Base-by-base conservation (phyloP, 2,888 invertebrate species). In the Liopterus haemorrhoidalis region DNA sequence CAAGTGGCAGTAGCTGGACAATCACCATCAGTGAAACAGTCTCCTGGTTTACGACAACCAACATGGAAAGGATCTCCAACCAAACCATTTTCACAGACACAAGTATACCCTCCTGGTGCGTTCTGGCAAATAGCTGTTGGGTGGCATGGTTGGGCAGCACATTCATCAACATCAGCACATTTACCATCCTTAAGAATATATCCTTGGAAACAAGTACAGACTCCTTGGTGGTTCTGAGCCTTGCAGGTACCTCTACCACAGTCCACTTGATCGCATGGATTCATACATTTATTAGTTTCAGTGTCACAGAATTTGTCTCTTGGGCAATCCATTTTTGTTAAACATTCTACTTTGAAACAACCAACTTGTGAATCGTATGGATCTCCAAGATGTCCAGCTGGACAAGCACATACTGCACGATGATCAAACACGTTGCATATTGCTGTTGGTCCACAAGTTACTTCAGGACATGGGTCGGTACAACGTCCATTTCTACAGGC, bases 321-420 rank as follows among this genome's bases (percentile, higher is more conserved):
- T 2, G 82, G 68, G 59, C 92, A 92, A 55, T 90, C 89, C 25
- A 76, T 74, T 61, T 85, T 77, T 30, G 77, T 77, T 2, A 85
- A 70, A 65, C 92, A 93, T 68, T 92, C 91, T 2, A 91, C 92
- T 68, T 85, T 86, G 64, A 88, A 90, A 60, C 91, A 92, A 22
- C 92, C 92, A 39, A 88, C 75, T 38, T 75, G 75, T 41, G 72
- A 70, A 59, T 88, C 86, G 42, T 76, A 74, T 3, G 88, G 82
- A 69, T 90, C 88, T 5, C 92, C 92, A 20, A 91, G 71, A 62
- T 82, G 82, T 14, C 90, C 90, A 46, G 81, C 76, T 25, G 86
- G 83, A 63, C 92, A 92, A 22, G 75, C 72, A 60, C 91, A 92
- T 15, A 77, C 69, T 1, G 86, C 78, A 38, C 68, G 73, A 58